A percentile compares a stretch with the other conserved stretches of the same genome.
phyloP scores from a whole-genome alignment of 2,113 vertebrate genomes.

The Scalopus aquaticus region DNA sequence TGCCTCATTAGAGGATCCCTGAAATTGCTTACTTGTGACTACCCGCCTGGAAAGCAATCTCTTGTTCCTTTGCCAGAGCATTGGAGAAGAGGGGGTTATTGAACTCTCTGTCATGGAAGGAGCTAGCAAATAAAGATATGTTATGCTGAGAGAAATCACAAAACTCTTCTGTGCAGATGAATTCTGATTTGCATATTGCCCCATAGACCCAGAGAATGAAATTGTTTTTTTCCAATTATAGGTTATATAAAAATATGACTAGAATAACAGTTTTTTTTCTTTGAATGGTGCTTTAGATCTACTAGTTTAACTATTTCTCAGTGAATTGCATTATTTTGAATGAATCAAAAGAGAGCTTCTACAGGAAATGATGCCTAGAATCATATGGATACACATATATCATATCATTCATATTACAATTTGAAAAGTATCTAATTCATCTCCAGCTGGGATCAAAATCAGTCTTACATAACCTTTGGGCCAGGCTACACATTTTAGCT shows the following conservation, averaged over 20 bases:
- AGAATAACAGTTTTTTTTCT: slow-evolving; percentile 53
- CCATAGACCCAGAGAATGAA: slow-evolving; percentile 46
- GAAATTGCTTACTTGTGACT: slow-evolving; percentile 72
- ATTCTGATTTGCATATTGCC: slow-evolving; percentile 69
- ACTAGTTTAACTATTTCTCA: slow-evolving; percentile 55
- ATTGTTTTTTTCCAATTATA: slow-evolving; percentile 70
- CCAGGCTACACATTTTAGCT: background rate
- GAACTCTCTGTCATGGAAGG: slow-evolving; percentile 53
- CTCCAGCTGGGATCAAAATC: background rate
- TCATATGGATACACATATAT: background rate
- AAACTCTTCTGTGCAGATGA: slow-evolving; percentile 50
- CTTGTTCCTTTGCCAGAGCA: slow-evolving; percentile 50
- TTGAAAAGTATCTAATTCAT: background rate
- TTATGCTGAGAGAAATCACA: slow-evolving; percentile 55
- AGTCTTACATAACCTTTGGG: background rate
- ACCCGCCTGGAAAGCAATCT: slow-evolving; percentile 66
- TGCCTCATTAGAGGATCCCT: slow-evolving; percentile 67
- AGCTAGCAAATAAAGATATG: slow-evolving; percentile 63
- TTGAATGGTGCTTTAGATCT: slow-evolving; percentile 27
- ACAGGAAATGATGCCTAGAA: slow-evolving; percentile 41
- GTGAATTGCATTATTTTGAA: slow-evolving; percentile 44
- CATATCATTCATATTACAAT: background rate
- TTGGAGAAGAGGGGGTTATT: slow-evolving; percentile 31
- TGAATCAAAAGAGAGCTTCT: slow-evolving; percentile 46
- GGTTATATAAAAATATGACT: slow-evolving; percentile 39